phyloP scores from a whole-genome alignment of 2,113 vertebrate species.

The Rafetus swinhoei region DNA sequence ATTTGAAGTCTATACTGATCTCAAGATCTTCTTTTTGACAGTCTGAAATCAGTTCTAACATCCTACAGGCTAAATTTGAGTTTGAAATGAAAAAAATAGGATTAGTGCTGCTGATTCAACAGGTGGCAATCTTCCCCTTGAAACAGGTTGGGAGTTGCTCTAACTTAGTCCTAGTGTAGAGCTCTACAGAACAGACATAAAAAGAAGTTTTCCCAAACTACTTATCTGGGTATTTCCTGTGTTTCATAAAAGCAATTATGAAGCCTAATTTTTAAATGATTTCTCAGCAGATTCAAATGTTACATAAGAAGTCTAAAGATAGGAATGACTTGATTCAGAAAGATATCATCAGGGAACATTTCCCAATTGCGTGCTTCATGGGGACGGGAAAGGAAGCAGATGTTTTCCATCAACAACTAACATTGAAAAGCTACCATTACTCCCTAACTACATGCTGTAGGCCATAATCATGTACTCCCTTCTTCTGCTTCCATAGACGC shows the following conservation, averaged over 20 bases:
- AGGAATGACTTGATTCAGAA: slow-evolving; percentile 52
- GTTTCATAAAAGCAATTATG: neutral
- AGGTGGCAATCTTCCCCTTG: neutral
- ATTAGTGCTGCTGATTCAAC: neutral
- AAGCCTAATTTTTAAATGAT: slow-evolving; percentile 22
- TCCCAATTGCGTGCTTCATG: slow-evolving; percentile 62
- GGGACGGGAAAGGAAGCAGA: slow-evolving; percentile 72
- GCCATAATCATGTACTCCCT: slow-evolving; percentile 73
- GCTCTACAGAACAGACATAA: neutral
- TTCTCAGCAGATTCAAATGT: slow-evolving; percentile 54
- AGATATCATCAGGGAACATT: slow-evolving; percentile 46
- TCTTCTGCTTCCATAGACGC: slow-evolving; percentile 72
- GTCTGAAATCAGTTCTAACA: slow-evolving; percentile 42
- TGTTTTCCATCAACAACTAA: slow-evolving; percentile 76
- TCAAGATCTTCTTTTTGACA: neutral
- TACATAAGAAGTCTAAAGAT: slow-evolving; percentile 45
- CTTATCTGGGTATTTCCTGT: slow-evolving; percentile 12
- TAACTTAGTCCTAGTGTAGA: rapidly evolving
- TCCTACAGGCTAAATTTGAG: slow-evolving; percentile 31
- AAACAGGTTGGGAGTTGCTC: neutral
- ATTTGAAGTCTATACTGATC: neutral
- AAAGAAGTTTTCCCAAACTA: neutral
- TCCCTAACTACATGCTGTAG: slow-evolving; percentile 73
- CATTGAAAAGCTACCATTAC: slow-evolving; percentile 66
- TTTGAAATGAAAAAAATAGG: slow-evolving; percentile 39